Evolutionary conservation across 2,113 vertebrate species (phyloP).

Genomic region (Sinocyclocheilus anshuiensis): DNA sequence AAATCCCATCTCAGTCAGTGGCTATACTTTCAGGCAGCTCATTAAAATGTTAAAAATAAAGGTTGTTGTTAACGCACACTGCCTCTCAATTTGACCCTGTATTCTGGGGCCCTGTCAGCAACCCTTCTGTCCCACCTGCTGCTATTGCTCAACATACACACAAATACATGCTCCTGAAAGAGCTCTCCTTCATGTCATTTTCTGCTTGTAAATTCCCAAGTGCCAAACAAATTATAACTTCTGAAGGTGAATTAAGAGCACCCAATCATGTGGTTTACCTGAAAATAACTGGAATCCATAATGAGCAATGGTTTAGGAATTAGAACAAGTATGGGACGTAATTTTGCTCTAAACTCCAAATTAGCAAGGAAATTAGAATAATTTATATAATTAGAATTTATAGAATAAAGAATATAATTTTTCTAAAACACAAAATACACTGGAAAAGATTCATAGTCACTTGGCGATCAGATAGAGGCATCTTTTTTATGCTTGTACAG

Average conservation of each 20-base stretch:
- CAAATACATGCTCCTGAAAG: not conserved
- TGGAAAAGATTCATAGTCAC: not conserved
- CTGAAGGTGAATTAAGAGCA: not conserved
- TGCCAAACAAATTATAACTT: not conserved
- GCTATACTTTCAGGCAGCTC: constrained; percentile 72
- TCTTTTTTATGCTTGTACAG: not conserved
- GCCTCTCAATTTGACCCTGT: constrained; percentile 64
- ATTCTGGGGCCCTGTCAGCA: constrained; percentile 33
- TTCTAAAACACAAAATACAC: not conserved
- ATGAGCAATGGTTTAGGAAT: not conserved
- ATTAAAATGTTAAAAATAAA: constrained; percentile 80
- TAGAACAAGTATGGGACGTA: not conserved
- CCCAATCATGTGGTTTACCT: not conserved
- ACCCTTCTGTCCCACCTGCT: constrained; percentile 54
- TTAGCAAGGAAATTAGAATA: not conserved
- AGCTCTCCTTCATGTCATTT: constrained; percentile 3
- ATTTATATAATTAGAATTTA: no score
- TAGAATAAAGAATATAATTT: no score
- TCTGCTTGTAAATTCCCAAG: not conserved
- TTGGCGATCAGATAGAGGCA: not conserved
- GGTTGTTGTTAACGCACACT: constrained; percentile 61
- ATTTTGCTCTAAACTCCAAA: not conserved
- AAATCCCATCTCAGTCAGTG: constrained; percentile 44
- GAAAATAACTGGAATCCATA: not conserved
- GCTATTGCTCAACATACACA: constrained; percentile 51